Conservation (phyloP, 2,888 invertebrate species). For the Ditylenchus weischeri region DNA sequence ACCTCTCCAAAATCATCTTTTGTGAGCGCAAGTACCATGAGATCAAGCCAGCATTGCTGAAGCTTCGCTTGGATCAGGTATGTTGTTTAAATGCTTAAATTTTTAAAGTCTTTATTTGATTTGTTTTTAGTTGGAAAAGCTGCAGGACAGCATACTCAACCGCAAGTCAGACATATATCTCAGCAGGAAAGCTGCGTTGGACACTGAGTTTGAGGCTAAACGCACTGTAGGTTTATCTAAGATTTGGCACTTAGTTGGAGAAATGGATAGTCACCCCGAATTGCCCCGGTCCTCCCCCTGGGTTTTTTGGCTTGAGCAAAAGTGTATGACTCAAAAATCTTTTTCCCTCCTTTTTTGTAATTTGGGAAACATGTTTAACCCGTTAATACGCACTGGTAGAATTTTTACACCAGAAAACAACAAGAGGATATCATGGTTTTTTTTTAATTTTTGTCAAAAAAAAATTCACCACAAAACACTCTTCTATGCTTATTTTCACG, state of each 20-base stretch:
- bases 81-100: neutral
- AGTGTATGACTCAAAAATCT: too few relatives aligned
- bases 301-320: too few relatives aligned
- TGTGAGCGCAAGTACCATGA: constrained; percentile 17
- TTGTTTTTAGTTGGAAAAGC: constrained; percentile 9
- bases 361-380: too few relatives aligned
- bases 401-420: too few relatives aligned
- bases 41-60: constrained; percentile 9
- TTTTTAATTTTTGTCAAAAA: too few relatives aligned
- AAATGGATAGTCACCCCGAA: too few relatives aligned
- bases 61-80: constrained; percentile 14
- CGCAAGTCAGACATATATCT: constrained; percentile 13
- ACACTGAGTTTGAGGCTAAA: constrained; percentile 15
- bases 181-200: constrained; percentile 12
- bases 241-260: neutral
- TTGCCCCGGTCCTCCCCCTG: too few relatives aligned
- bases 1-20: constrained; percentile 16
- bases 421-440: too few relatives aligned
- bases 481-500: too few relatives aligned
- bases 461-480: too few relatives aligned
- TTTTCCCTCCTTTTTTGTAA: too few relatives aligned
- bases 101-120: neutral
- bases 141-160: constrained; percentile 16
- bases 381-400: too few relatives aligned
- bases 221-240: constrained; percentile 6